These are phyloP conservation scores for Tenrec ecaudatus DNA, from an alignment of 2,113 vertebrate genomes.

Conservation along the genomic window DNA sequence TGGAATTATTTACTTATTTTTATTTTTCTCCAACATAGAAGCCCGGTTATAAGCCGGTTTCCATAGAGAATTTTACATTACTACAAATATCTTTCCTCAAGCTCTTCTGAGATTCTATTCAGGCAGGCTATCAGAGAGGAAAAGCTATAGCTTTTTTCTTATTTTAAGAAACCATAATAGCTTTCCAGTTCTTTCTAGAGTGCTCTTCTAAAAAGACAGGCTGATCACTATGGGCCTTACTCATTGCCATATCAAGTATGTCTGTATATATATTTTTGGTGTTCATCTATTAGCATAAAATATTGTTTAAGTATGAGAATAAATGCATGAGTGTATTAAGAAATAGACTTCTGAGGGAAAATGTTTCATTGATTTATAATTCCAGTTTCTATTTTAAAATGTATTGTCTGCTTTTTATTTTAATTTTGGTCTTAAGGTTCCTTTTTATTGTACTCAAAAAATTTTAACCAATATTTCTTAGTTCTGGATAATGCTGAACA, in stretches of 20 bases:
- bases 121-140: slow-evolving; percentile 15
- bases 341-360: not conserved
- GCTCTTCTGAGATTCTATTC: slow-evolving; percentile 23
- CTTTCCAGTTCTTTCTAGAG: not conserved
- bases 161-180: slow-evolving; percentile 49
- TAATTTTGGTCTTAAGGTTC: not conserved
- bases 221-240: not conserved
- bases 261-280: not conserved
- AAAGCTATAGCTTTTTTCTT: slow-evolving; percentile 53
- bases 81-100: slow-evolving; percentile 38
- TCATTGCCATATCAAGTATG: not conserved
- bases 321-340: not conserved
- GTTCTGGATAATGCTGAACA: not conserved
- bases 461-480: not conserved
- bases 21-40: slow-evolving; percentile 33
- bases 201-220: slow-evolving; percentile 29
- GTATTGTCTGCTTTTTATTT: not conserved
- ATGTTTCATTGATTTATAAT: not conserved
- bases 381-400: slow-evolving; percentile 50
- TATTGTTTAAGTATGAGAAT: slow-evolving; percentile 9
- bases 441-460: slow-evolving; percentile 5
- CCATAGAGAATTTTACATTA: slow-evolving; percentile 35
- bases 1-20: slow-evolving; percentile 42
- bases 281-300: not conserved
- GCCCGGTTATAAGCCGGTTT: slow-evolving; percentile 48